These are phyloP conservation scores for Yponomeuta cagnagella DNA, from an alignment of 2,888 invertebrate genomes.

Conservation along the genomic window DNA sequence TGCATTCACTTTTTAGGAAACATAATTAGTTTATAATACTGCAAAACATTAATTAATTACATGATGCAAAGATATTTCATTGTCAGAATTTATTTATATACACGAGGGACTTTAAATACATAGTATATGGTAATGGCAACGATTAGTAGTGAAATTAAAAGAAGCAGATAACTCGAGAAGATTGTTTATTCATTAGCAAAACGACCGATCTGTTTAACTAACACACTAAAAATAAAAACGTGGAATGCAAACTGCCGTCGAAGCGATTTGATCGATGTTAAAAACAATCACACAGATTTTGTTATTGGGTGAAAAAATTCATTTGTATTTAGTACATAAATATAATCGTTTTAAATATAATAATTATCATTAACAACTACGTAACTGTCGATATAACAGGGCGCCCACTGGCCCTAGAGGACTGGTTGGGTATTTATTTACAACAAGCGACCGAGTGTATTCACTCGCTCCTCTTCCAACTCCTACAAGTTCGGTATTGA, in stretches of 20 bases:
- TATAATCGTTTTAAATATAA: conserved; percentile 31
- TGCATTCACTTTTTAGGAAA: conserved; percentile 9
- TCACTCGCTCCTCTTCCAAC: neutral
- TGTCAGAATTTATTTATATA: conserved; percentile 3
- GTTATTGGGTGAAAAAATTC: conserved; percentile 42
- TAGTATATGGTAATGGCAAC: conserved; percentile 6
- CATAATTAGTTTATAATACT: conserved; percentile 11
- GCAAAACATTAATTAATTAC: conserved; percentile 7
- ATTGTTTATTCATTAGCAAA: conserved; percentile 9
- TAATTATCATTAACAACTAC: conserved; percentile 38
- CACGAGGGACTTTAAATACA: neutral
- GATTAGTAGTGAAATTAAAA: conserved; percentile 4
- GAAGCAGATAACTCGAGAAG: neutral
- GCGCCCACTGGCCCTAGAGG: neutral
- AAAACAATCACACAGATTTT: conserved; percentile 37
- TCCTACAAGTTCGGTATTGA: neutral
- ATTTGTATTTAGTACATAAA: conserved; percentile 48
- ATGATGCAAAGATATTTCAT: neutral
- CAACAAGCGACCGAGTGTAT: neutral
- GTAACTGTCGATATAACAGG: conserved; percentile 18
- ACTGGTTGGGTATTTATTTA: conserved; percentile 6
- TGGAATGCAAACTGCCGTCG: conserved; percentile 63
- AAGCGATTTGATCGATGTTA: conserved; percentile 31
- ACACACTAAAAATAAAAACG: conserved; percentile 30
- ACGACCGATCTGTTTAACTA: conserved; percentile 10